A percentile compares a stretch with the other conserved stretches of the same genome.
phyloP scores from a whole-genome alignment of 2,113 vertebrate species.

The Genyomyrus donnyi region DNA sequence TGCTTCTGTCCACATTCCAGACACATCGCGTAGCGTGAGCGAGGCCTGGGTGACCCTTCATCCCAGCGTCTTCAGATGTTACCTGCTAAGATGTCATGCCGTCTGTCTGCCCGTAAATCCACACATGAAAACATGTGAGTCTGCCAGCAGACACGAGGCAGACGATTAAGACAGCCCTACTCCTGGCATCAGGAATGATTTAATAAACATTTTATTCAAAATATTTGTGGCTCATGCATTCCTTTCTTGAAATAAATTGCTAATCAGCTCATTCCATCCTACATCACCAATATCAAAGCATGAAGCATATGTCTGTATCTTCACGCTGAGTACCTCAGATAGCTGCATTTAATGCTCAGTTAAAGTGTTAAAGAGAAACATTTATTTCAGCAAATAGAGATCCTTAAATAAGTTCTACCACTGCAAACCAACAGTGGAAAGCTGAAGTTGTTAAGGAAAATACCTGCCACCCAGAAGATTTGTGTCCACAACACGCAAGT shows the following conservation, averaged over 20 bases:
- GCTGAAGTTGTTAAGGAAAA: background rate
- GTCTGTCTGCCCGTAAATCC: background rate
- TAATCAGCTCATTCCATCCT: background rate
- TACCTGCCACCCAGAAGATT: background rate
- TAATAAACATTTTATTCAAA: background rate
- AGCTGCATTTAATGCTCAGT: background rate
- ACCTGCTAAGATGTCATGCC: background rate
- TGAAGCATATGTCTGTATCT: background rate
- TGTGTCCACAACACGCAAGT: background rate
- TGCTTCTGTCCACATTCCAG: background rate
- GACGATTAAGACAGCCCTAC: background rate
- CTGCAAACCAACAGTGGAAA: background rate
- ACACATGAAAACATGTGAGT: background rate
- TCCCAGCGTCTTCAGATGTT: background rate
- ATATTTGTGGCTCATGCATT: background rate
- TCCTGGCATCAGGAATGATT: background rate
- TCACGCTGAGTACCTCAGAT: background rate
- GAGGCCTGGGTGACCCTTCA: background rate
- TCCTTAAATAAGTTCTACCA: background rate
- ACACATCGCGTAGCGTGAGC: background rate
- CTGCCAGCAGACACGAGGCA: background rate
- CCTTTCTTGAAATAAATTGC: background rate
- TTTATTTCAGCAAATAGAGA: background rate
- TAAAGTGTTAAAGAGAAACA: background rate
- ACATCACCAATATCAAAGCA: background rate